Base-by-base conservation (phyloP, 1,140 invertebrate genomes). In the Nebria ingens region DNA sequence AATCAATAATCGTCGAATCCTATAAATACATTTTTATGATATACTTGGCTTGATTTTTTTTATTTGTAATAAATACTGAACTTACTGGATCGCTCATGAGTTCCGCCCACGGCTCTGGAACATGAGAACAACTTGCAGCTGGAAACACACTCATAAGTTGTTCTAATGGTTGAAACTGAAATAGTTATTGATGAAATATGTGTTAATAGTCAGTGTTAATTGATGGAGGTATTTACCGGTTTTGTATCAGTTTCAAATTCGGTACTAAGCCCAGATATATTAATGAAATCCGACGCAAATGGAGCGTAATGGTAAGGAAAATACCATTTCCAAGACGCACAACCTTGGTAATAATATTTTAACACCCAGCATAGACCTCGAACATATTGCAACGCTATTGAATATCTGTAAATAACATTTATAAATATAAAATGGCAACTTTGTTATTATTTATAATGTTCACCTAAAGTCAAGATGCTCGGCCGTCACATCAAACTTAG, bases 141-240 rank as follows among this genome's bases (percentile, higher is more conserved):
- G 97, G 97, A 76, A 99, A 99, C 55, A 99, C 97, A 51, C 93
- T 89, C 97, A 99, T 99, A 56, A 99, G 73, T 75, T 99, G 97
- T 73, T 99, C 95, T 62, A 99, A 73, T 1, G 97, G 97, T 58
- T 88, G 88, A 71, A 99, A 98, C 82, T 91, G 70, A 12, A 19
- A 55, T 38, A 15, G 21, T 23, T 40, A 25, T 38, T 29, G 25
- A 40, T 17, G n/a, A 12, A 19, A 55, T 38, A 15, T 21, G 34
- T 40, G 21, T 38, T 29, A 38, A 40, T 17, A 49, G 4, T 4
- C 51, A 45, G 52, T n/a, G 25, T 54, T 29, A 19, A 19, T 22
- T 15, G 9, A 20, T 51, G 49, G n/a, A 20, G 57, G 52, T 54
- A 75, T 79, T 80, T 74, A 91, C 88, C 17, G 94, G 94, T 69